phyloP scores from a whole-genome alignment of 1,140 invertebrate genomes.

The Orius insidiosus region DNA sequence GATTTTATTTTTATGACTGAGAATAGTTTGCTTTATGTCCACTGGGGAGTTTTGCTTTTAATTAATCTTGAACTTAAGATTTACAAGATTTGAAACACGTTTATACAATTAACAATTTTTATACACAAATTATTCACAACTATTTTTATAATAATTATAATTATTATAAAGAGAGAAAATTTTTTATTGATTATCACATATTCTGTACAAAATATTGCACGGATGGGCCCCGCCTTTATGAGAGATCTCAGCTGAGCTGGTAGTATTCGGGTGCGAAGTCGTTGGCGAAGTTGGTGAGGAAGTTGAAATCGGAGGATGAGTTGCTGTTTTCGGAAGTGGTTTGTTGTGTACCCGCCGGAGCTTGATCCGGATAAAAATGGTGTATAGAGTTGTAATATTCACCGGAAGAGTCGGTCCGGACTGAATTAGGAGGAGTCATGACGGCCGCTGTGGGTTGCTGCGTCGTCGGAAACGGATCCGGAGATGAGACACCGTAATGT shows the following conservation, averaged over 20 bases:
- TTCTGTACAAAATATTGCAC: slow-evolving; percentile 5
- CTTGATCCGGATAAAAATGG: slow-evolving; percentile 41
- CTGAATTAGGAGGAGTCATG: slow-evolving; percentile 38
- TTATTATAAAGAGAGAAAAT: no score
- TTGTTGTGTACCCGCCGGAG: slow-evolving; percentile 23
- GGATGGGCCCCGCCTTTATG: not conserved
- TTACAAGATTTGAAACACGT: no score
- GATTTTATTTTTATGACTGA: no score
- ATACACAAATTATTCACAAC: no score
- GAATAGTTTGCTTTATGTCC: no score
- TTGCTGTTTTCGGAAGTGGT: slow-evolving; percentile 62
- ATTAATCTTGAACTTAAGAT: no score
- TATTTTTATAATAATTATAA: no score
- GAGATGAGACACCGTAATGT: slow-evolving; percentile 24
- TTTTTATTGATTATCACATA: slow-evolving; percentile 1
- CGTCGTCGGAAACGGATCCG: slow-evolving; percentile 18
- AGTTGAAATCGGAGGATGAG: slow-evolving; percentile 80
- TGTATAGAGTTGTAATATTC: slow-evolving; percentile 49
- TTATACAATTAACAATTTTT: no score
- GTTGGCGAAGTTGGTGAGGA: slow-evolving; percentile 74
- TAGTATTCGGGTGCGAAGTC: slow-evolving; percentile 85
- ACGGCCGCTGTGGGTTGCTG: slow-evolving; percentile 30
- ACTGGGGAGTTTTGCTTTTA: no score
- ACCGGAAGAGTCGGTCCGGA: slow-evolving; percentile 31
- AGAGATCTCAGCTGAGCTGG: slow-evolving; percentile 44